Base-by-base conservation (phyloP, 2,888 invertebrate genomes). In the Polydrusus cervinus region DNA sequence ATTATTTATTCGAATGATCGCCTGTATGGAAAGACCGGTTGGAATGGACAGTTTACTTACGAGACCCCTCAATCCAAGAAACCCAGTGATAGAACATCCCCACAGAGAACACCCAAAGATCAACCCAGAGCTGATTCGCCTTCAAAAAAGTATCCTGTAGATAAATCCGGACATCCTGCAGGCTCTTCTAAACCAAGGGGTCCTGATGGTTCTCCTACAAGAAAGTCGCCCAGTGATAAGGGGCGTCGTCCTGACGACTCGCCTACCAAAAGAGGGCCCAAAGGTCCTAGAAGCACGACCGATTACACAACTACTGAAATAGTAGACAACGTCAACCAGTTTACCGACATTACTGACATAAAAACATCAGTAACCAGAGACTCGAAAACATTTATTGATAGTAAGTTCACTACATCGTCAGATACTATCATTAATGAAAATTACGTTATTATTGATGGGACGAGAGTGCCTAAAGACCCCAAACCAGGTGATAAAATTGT, bases 1-100 rank as follows among this genome's bases (percentile, higher is more conserved):
- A 78, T 85, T 30, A 78, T 86, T 65, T 87, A 84, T 79, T 86
- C 87, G 49, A 85, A 86, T 79, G 86, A 87, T 65, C 81, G 86
- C 62, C 85, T 83, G 71, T 86, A 86, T 77, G 86, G 86, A 25
- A 88, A 87, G 81, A 85, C 85, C 45, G 86, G 85, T 7, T 87
- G 87, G 87, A 87, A 87, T 79, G 87, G 87, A 14, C 76, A 84
- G 70, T 87, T 87, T 72, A 82, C 82, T 10, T 83, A 85, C 62
- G 87, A 87, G 81, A 79, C 80, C 40, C 81, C 86, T 0, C 75
- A 72, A 38, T 38, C 57, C 16, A 60, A 60, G 34, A 60, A 60
- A 3, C 57, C 53, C 55, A 40, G 18, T 40, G 38, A 69, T 11
- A 34, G 66, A 65, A 40, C 40, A 38, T 68, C 67, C 11, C 61